Evolutionary conservation across 2,888 invertebrate species (phyloP).

Genomic region (Anaspis maculata): DNA sequence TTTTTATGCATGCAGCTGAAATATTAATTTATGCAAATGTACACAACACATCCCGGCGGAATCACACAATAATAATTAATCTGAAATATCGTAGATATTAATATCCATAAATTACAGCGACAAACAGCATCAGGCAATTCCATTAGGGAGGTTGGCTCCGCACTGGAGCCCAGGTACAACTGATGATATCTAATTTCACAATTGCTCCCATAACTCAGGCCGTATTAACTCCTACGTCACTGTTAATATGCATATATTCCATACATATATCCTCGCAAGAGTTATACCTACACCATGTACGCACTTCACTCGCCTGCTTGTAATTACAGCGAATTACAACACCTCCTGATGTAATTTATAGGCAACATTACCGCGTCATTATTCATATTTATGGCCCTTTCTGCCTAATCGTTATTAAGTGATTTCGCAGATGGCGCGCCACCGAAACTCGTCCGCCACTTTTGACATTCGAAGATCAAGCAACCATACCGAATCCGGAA

Average conservation of each 20-base stretch:
- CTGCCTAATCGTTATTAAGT: no score
- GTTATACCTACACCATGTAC: slow-evolving; percentile 1
- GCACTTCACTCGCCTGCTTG: slow-evolving; percentile 1
- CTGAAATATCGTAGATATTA: slow-evolving; percentile 35
- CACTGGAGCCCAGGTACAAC: slow-evolving; percentile 24
- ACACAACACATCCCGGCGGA: neutral
- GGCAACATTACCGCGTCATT: slow-evolving; percentile 1
- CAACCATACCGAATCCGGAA: no score
- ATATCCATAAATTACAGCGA: slow-evolving; percentile 40
- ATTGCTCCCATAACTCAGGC: slow-evolving; percentile 40
- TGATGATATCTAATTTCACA: slow-evolving; percentile 40
- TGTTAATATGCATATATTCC: slow-evolving; percentile 1
- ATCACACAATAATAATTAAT: slow-evolving; percentile 24
- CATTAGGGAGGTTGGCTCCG: slow-evolving; percentile 28
- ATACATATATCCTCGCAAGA: neutral
- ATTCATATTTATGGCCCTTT: no score
- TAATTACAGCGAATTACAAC: slow-evolving; percentile 2
- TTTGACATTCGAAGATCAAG: no score
- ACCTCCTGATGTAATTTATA: slow-evolving; percentile 2
- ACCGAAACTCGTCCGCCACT: no score
- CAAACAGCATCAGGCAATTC: slow-evolving; percentile 39
- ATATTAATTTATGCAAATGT: neutral
- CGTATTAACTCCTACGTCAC: slow-evolving; percentile 6
- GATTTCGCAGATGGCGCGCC: no score
- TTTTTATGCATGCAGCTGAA: no score